Evolutionary conservation across 2,888 invertebrate genomes (phyloP), one percentile per base, ranked within the genome.

Genomic region (Clanis bilineata): DNA sequence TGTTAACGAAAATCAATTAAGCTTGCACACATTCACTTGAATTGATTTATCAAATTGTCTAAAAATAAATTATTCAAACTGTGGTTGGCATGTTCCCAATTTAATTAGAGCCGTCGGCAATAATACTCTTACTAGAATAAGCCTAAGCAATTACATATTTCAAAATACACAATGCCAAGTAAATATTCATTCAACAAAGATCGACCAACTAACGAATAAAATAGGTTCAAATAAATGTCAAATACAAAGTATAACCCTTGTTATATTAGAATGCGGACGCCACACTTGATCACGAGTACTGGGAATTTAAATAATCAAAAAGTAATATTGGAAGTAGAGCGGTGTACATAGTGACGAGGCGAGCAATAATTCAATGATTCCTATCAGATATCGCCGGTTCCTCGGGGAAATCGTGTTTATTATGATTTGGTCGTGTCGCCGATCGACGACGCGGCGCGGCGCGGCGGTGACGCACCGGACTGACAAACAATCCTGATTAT

Each of bases 401-500:
- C 80, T 71, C 63, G 56, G 82, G 80, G 82, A 84, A 82, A 83
- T 82, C 74, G 73, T 79, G 77, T 80, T 76, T 77, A 79, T 78
- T 76, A 74, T 79, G 81, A 82, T 81, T 73, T 70, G 72, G 67
- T 64, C 65, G 64, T 63, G 69, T 68, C 66, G 70, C 64, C 67
- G 62, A 67, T 66, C 65, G 65, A 28, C 21, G n/a, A n/a, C n/a
- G n/a, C n/a, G n/a, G n/a, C n/a, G n/a, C 25, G 64, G 62, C 65
- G 70, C 67, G 60, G 65, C 66, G 62, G 66, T 66, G 68, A 70
- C 70, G 68, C 69, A 59, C 64, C 64, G 76, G 76, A 71, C 79
- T 73, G 76, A 77, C 80, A 83, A 82, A 85, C 82, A 80, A 79
- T 76, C 74, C 79, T 80, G 80, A 85, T 88, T 87, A 85, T 78